Evolutionary conservation across 1,140 invertebrate species (phyloP).

Genomic region (Philaenus spumarius): DNA sequence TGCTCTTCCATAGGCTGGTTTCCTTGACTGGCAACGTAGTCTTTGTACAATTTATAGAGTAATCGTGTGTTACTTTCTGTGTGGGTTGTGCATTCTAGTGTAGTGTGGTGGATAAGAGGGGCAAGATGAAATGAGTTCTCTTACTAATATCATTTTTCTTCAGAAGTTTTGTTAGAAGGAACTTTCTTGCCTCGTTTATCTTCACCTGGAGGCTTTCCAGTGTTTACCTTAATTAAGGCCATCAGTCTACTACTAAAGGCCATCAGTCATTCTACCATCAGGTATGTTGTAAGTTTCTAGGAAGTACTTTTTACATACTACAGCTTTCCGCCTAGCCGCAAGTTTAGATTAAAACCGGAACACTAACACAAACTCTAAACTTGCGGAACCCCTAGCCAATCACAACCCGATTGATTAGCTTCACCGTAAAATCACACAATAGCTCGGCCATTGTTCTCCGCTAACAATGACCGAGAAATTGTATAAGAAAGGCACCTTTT

Average conservation of each 20-base stretch:
- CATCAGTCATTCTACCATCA: slow-evolving; percentile 4
- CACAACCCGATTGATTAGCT: too few relatives aligned
- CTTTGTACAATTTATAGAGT: slow-evolving; percentile 43
- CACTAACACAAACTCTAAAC: too few relatives aligned
- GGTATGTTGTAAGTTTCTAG: slow-evolving; percentile 10
- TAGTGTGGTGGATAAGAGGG: slow-evolving; percentile 21
- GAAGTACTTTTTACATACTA: slow-evolving; percentile 13
- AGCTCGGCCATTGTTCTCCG: too few relatives aligned
- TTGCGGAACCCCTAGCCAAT: too few relatives aligned
- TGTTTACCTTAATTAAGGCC: slow-evolving; percentile 2
- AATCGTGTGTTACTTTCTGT: slow-evolving; percentile 44
- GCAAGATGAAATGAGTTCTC: slow-evolving; percentile 11
- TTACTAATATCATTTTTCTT: slow-evolving; percentile 8
- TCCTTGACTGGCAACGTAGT: slow-evolving; percentile 37
- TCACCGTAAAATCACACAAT: too few relatives aligned
- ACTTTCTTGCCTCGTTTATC: slow-evolving; percentile 11
- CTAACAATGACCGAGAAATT: too few relatives aligned
- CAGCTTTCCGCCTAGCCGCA: too few relatives aligned
- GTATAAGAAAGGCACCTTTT: too few relatives aligned
- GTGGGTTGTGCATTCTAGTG: slow-evolving; percentile 39
- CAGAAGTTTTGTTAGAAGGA: slow-evolving; percentile 12
- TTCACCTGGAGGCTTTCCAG: slow-evolving; percentile 1
- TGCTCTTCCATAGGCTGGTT: slow-evolving; percentile 40
- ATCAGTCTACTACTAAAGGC: too few relatives aligned
- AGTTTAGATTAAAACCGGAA: too few relatives aligned